phyloP scores from a whole-genome alignment of 1,140 invertebrate species.

The Asobara japonica region DNA sequence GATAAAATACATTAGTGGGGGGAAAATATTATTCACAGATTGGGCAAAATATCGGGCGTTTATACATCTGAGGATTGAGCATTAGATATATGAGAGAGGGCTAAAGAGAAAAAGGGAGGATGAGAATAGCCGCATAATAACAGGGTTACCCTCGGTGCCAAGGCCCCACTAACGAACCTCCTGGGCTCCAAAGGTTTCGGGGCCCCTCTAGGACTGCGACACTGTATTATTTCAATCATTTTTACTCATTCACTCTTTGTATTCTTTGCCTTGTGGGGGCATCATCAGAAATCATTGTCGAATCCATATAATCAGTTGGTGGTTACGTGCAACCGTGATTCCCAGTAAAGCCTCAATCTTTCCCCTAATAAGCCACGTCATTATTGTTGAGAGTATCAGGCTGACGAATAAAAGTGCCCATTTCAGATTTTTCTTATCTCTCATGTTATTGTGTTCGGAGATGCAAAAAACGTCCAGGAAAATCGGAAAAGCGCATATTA shows the following conservation, averaged over 20 bases:
- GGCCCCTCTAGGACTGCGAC: constrained; percentile 52
- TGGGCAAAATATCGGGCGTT: too few species aligned
- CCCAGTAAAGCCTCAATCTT: constrained; percentile 39
- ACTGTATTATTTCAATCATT: constrained; percentile 60
- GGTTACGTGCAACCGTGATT: constrained; percentile 55
- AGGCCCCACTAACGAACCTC: constrained; percentile 61
- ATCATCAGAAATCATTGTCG: constrained; percentile 61
- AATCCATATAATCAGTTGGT: constrained; percentile 61
- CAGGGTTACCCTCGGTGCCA: constrained; percentile 58
- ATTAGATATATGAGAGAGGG: constrained; percentile 4
- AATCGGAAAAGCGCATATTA: neutral
- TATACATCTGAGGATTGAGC: neutral
- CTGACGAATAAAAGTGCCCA: neutral
- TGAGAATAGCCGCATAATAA: constrained; percentile 61
- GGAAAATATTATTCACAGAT: too few species aligned
- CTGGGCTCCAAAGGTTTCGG: constrained; percentile 45
- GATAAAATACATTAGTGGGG: too few species aligned
- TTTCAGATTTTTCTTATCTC: neutral
- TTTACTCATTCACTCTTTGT: constrained; percentile 6
- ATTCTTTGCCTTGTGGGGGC: constrained; percentile 49
- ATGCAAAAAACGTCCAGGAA: neutral
- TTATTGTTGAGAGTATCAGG: neutral
- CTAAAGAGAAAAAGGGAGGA: constrained; percentile 37
- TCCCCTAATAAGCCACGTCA: neutral
- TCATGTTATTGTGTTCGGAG: neutral